A percentile compares a stretch with the other conserved stretches of the same genome.
Conservation (phyloP, 2,113 vertebrate species). For the Planiliza haematocheilus region DNA sequence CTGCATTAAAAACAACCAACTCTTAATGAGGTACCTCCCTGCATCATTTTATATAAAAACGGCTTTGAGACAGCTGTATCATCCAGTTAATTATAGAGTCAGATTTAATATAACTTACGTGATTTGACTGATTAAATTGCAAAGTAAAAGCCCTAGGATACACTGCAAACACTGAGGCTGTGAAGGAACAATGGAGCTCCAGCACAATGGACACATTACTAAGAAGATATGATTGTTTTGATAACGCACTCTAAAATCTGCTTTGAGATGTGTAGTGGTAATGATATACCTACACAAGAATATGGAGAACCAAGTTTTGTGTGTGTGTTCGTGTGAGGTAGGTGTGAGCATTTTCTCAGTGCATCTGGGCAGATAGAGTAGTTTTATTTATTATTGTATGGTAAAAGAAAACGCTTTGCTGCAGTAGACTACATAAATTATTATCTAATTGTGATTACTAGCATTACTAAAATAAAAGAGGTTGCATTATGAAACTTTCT, state of each 20-base stretch:
- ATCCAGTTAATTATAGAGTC: neutral
- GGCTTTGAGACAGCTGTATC: neutral
- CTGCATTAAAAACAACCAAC: neutral
- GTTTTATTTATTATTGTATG: too few species aligned
- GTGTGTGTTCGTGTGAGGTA: neutral
- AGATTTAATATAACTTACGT: neutral
- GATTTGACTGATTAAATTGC: neutral
- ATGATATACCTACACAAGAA: neutral
- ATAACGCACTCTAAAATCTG: constrained; percentile 2
- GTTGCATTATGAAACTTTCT: too few species aligned
- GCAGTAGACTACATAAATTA: too few species aligned
- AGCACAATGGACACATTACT: neutral
- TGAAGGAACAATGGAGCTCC: neutral
- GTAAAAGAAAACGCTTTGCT: too few species aligned
- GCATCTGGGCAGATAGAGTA: too few species aligned
- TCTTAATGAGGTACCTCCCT: neutral
- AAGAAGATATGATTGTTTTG: neutral
- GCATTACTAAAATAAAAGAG: too few species aligned
- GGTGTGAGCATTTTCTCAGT: constrained; percentile 16
- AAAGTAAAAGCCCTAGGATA: neutral
- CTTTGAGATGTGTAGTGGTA: constrained; percentile 21
- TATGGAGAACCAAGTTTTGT: constrained; percentile 12
- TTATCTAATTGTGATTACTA: too few species aligned
- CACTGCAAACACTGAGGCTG: neutral
- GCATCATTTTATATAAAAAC: neutral